Base-by-base conservation (phyloP, 2,888 invertebrate species). In the Gnatocerus cornutus region DNA sequence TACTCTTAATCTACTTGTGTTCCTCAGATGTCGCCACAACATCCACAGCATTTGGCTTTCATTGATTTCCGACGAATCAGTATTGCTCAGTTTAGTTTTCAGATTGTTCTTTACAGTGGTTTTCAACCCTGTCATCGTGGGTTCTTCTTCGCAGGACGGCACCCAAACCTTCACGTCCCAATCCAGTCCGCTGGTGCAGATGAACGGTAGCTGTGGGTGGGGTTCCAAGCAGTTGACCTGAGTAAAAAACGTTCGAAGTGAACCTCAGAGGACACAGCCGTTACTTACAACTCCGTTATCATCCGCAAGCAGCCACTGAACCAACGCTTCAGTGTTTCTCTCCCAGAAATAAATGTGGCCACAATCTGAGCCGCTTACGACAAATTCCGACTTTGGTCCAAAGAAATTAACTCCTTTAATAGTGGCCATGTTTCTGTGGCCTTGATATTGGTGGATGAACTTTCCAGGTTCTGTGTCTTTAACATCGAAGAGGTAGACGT, bases 311-410 rank as follows among this genome's bases (percentile, higher is more conserved):
- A 95, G 88, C 88, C 92, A 96, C 81, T 97, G 95, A n/a, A 97
- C 93, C 71, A 98, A 93, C 0, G 93, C 88, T 84, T 96, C 96
- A 0, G 93, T 90, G 58, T 93, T 89, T 83, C 93, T 93, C 78
- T 98, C 96, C 98, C 98, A 98, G 62, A 97, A 90, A 81, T 90
- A 94, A 79, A 90, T 90, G 81, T 97, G 90, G 5, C 95, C 93
- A 85, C 97, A 97, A 83, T 98, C 98, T 1, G 96, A 97, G 0
- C 98, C 98, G 45, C 97, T 97, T 7, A 98, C 91, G 1, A 98
- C 87, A 82, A 91, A 98, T 84, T 98, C 94, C 74, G 95, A 95
- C 76, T 90, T 90, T 0, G 96, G 94, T 0, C 98, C 98, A 85
- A 95, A 98, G 87, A 95, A 98, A 78, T 96, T 93, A 0, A 98